A percentile compares a stretch with the other conserved stretches of the same genome.
These are phyloP conservation scores for Leptoteleia sp. DNA, from an alignment of 1,140 invertebrate species.

Conservation along the genomic window DNA sequence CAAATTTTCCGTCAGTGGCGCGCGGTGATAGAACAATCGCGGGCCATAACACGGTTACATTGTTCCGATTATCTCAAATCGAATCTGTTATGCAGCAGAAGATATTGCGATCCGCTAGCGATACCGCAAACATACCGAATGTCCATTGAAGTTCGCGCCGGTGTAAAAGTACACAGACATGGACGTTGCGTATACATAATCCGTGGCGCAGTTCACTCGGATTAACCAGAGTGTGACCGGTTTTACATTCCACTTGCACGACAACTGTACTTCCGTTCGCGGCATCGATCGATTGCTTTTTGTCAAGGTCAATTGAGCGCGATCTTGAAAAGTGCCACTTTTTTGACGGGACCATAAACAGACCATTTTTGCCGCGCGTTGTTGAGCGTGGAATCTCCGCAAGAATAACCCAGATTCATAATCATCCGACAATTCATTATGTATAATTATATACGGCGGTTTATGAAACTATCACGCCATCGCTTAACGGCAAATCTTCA, in stretches of 20 bases:
- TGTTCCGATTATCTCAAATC: slow-evolving; percentile 57
- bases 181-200: slow-evolving; percentile 49
- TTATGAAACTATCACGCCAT: slow-evolving; percentile 31
- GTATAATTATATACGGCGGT: slow-evolving; percentile 21
- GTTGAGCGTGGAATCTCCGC: slow-evolving; percentile 20
- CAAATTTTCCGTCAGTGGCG: slow-evolving; percentile 42
- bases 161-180: slow-evolving; percentile 14
- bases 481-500: slow-evolving; percentile 31
- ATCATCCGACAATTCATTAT: slow-evolving; percentile 46
- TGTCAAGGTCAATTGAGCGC: slow-evolving; percentile 58
- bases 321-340: slow-evolving; percentile 26
- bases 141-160: slow-evolving; percentile 47
- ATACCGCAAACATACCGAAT: slow-evolving; percentile 60
- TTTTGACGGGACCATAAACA: slow-evolving; percentile 26
- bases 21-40: slow-evolving; percentile 53
- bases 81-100: slow-evolving; percentile 54
- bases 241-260: slow-evolving; percentile 59
- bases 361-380: slow-evolving; percentile 10
- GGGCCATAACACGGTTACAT: slow-evolving; percentile 53
- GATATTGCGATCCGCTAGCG: slow-evolving; percentile 53
- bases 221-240: slow-evolving; percentile 64
- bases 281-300: slow-evolving; percentile 50
- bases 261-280: slow-evolving; percentile 59
- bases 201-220: slow-evolving; percentile 24
- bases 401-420: slow-evolving; percentile 51